Percentiles rank a stretch among this genome's conserved stretches.
These are phyloP conservation scores for Dynastes hyllus DNA, from an alignment of 2,888 invertebrate genomes.

Conservation along the genomic window DNA sequence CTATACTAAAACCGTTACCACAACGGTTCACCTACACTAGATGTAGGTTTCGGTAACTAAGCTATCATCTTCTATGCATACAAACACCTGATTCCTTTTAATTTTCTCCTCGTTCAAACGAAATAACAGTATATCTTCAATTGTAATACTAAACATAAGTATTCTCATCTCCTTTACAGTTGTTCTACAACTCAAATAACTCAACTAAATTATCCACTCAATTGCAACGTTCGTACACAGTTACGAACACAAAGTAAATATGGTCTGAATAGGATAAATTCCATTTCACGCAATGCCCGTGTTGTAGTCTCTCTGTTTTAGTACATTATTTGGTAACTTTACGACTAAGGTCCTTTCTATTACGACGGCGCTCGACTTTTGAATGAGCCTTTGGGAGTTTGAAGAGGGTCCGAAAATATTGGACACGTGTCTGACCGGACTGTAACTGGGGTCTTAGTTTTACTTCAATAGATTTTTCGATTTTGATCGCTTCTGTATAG, in stretches of 20 bases:
- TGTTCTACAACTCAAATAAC: too few species aligned
- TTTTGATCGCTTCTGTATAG: not conserved
- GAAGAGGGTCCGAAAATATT: slow-evolving; percentile 31
- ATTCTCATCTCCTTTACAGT: too few species aligned
- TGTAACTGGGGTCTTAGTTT: slow-evolving; percentile 10
- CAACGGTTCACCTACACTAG: too few species aligned
- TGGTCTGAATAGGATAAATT: not conserved
- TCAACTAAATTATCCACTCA: too few species aligned
- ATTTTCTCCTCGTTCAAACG: too few species aligned
- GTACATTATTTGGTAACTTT: slow-evolving; percentile 13
- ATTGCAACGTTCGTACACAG: not conserved
- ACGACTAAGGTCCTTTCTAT: not conserved
- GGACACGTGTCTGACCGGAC: slow-evolving; percentile 21
- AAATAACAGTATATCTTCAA: too few species aligned
- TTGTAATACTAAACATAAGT: too few species aligned
- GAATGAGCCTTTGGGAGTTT: slow-evolving; percentile 17
- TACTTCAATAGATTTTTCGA: not conserved
- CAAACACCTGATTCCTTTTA: too few species aligned
- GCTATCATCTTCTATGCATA: too few species aligned
- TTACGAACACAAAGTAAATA: not conserved
- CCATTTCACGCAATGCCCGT: not conserved
- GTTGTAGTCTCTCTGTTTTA: not conserved
- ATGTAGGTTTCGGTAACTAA: too few species aligned
- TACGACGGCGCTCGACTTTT: slow-evolving; percentile 16
- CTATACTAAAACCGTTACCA: too few species aligned